Conservation (phyloP, 2,888 invertebrate genomes). For the Aporophyla lueneburgensis region DNA sequence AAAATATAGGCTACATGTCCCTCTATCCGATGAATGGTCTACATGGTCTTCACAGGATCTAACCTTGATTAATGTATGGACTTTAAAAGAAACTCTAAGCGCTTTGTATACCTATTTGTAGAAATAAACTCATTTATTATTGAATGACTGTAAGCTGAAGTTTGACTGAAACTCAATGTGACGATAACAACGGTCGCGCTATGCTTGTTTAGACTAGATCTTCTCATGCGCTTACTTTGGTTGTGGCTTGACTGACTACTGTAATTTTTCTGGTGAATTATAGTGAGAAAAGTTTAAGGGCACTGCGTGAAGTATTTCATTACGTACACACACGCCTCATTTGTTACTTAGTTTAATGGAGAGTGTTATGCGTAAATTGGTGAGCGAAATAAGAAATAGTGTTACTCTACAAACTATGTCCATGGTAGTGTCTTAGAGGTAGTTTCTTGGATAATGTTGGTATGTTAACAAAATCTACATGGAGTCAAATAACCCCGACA, state of each 20-base stretch:
- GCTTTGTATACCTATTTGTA: too few relatives aligned
- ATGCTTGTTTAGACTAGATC: neutral
- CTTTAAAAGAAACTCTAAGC: too few relatives aligned
- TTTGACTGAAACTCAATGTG: neutral
- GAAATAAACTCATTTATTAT: too few relatives aligned
- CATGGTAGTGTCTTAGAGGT: neutral
- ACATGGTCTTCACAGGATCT: too few relatives aligned
- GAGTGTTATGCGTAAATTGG: neutral
- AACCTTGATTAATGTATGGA: too few relatives aligned
- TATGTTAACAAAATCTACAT: neutral
- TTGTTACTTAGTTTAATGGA: slow-evolving; percentile 22
- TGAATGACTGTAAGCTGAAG: neutral
- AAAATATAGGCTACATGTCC: too few relatives aligned
- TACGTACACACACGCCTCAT: slow-evolving; percentile 10
- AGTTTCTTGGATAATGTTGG: neutral
- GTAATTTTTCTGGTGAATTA: slow-evolving; percentile 49
- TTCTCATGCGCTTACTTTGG: slow-evolving; percentile 6
- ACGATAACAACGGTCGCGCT: neutral
- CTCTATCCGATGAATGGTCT: too few relatives aligned
- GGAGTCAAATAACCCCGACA: too few relatives aligned
- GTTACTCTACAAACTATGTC: neutral
- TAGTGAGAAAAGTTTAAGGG: slow-evolving; percentile 41
- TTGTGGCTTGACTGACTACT: slow-evolving; percentile 17
- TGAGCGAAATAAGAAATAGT: neutral
- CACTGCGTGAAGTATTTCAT: slow-evolving; percentile 36